A percentile compares a stretch with the other conserved stretches of the same genome.
These are phyloP conservation scores for Helicoverpa assulta DNA, from an alignment of 2,888 invertebrate species.

Conservation along the genomic window DNA sequence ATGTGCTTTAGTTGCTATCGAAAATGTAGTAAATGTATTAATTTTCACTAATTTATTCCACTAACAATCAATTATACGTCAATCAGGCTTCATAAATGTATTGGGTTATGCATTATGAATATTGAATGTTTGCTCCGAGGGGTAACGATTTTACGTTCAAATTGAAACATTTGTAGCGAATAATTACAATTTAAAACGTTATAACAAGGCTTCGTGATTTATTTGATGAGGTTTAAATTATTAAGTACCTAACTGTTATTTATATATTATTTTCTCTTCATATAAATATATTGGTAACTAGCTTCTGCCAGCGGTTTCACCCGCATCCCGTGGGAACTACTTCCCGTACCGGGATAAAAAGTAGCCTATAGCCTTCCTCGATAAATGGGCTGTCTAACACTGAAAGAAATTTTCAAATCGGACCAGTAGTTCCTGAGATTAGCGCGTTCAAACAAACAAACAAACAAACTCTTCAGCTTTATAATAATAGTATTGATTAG, in stretches of 20 bases:
- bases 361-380: no score
- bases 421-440: no score
- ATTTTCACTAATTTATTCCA: constrained; percentile 5
- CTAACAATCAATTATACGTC: constrained; percentile 8
- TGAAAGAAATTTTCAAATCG: no score
- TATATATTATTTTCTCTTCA: not conserved
- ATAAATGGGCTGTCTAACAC: no score
- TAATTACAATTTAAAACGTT: constrained; percentile 11
- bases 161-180: not conserved
- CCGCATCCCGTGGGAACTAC: no score
- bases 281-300: no score
- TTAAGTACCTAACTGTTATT: not conserved
- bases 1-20: no score
- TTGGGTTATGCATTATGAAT: constrained; percentile 15
- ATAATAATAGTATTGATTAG: no score
- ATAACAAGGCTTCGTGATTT: not conserved
- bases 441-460: no score
- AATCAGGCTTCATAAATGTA: constrained; percentile 6
- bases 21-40: not conserved
- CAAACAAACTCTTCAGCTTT: no score
- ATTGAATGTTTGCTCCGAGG: constrained; percentile 22
- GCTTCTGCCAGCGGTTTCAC: no score
- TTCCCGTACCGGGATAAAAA: no score
- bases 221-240: not conserved
- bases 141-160: constrained; percentile 4